These are phyloP conservation scores for Haliaeetus leucogaster DNA, from an alignment of 2,113 vertebrate species.

Conservation along the genomic window DNA sequence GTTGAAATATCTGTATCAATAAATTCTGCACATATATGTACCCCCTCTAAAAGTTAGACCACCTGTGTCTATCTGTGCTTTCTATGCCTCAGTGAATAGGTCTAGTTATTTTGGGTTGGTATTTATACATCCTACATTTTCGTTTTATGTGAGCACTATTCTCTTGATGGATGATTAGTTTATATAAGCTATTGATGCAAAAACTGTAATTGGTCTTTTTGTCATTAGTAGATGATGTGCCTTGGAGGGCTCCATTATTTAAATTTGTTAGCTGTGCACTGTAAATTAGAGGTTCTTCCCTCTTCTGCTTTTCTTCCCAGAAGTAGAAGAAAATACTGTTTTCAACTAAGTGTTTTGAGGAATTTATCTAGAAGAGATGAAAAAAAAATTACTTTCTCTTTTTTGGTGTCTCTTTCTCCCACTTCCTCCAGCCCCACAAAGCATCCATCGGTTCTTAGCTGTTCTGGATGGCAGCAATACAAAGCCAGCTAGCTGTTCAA, in stretches of 20 bases:
- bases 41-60: neutral
- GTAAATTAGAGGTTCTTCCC: neutral
- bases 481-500: neutral
- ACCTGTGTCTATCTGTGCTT: neutral
- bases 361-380: neutral
- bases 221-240: accelerated
- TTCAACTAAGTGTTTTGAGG: neutral
- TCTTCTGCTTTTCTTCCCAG: neutral
- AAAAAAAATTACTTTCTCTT: neutral
- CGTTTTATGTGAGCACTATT: neutral
- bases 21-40: neutral
- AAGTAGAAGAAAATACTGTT: neutral
- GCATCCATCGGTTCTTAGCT: neutral
- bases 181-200: neutral
- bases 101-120: neutral
- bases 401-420: neutral
- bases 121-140: neutral
- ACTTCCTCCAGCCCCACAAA: neutral
- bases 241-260: neutral
- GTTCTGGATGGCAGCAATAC: neutral
- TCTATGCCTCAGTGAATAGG: neutral
- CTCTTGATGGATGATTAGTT: neutral
- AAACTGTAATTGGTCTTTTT: neutral
- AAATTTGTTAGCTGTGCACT: neutral
- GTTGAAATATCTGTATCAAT: neutral